phyloP scores from a whole-genome alignment of 2,113 vertebrate genomes.

The Chaenogobius annularis region DNA sequence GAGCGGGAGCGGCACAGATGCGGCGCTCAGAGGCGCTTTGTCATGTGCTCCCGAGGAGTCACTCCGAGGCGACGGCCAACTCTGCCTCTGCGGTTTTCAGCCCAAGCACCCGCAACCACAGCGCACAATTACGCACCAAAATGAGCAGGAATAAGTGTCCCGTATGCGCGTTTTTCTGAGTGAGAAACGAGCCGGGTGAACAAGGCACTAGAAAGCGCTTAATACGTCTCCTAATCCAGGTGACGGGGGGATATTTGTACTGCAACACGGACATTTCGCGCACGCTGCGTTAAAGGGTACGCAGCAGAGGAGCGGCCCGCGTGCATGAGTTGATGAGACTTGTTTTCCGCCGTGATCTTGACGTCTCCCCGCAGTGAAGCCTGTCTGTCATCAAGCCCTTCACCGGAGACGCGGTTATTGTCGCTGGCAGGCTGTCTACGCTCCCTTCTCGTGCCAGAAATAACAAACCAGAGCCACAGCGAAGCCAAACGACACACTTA shows the following conservation, averaged over 20 bases:
- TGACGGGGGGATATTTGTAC: not conserved
- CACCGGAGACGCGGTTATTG: slow-evolving; percentile 8
- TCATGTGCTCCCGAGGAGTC: slow-evolving; percentile 3
- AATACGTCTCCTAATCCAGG: not conserved
- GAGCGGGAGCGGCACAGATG: too few species aligned
- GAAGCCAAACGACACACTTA: not conserved
- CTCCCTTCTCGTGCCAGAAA: not conserved
- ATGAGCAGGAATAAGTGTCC: slow-evolving; percentile 7
- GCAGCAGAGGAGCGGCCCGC: slow-evolving; percentile 1
- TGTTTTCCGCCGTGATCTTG: not conserved
- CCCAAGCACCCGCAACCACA: not conserved
- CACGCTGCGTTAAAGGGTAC: not conserved
- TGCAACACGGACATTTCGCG: not conserved
- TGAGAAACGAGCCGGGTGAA: slow-evolving; percentile 1
- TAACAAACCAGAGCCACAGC: not conserved
- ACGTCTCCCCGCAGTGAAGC: slow-evolving; percentile 12
- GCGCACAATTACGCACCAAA: not conserved
- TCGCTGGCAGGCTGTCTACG: slow-evolving; percentile 10
- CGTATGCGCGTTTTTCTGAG: slow-evolving; percentile 10
- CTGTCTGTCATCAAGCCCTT: slow-evolving; percentile 14
- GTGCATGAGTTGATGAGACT: slow-evolving; percentile 5
- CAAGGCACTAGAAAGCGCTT: not conserved
- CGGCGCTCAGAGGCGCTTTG: slow-evolving; percentile 3
- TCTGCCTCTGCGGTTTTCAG: not conserved
- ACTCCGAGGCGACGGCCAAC: slow-evolving; percentile 2